These are phyloP conservation scores for Pteronura brasiliensis DNA, from an alignment of 2,113 vertebrate genomes.

Conservation along the genomic window DNA sequence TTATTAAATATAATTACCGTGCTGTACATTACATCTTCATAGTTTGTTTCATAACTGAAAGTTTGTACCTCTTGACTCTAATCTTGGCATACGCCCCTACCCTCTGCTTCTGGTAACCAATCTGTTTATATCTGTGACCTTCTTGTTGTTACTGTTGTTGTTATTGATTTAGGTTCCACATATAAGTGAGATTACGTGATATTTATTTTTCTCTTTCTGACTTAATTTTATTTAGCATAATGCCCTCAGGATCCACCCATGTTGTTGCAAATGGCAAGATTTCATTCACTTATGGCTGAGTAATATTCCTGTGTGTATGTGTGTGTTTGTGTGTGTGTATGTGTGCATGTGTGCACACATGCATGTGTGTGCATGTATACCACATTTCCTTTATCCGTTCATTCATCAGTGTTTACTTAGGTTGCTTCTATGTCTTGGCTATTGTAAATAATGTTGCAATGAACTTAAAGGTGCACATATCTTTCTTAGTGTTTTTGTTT, in stretches of 20 bases:
- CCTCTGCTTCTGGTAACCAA: neutral
- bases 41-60: neutral
- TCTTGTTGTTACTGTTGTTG: neutral
- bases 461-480: too few species aligned
- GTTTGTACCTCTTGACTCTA: neutral
- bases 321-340: neutral
- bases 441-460: too few species aligned
- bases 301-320: neutral
- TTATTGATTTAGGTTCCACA: neutral
- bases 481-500: too few species aligned
- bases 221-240: neutral
- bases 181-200: neutral
- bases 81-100: neutral
- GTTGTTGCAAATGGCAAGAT: neutral
- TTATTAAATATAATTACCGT: neutral
- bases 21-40: neutral
- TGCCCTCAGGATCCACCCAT: neutral
- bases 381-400: neutral
- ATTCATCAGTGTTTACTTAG: neutral
- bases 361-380: neutral
- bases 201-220: neutral
- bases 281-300: neutral
- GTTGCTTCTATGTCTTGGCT: neutral
- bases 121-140: neutral
- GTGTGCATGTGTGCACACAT: too few species aligned